These are phyloP conservation scores for Parotia lawesii DNA, from an alignment of 2,113 vertebrate species.

Conservation along the genomic window DNA sequence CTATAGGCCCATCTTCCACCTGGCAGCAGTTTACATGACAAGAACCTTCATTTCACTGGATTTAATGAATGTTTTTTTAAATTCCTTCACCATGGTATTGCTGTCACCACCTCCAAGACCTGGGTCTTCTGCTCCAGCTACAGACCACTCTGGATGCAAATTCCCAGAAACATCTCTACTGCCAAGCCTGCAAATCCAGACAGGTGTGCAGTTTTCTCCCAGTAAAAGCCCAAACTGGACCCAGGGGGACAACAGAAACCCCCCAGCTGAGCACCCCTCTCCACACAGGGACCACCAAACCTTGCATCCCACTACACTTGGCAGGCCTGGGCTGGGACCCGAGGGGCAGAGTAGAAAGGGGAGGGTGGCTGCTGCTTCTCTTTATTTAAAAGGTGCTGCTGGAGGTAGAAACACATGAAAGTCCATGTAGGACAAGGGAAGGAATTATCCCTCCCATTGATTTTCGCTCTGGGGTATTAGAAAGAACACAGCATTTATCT, in stretches of 20 bases:
- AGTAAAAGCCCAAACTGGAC: neutral
- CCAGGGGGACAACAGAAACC: neutral
- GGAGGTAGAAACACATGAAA: slow-evolving; percentile 63
- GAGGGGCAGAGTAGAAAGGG: neutral
- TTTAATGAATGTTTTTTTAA: neutral
- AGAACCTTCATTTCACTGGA: neutral
- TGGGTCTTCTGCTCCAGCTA: neutral
- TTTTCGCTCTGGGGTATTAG: slow-evolving; percentile 96
- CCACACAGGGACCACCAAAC: neutral
- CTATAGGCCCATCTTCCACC: neutral
- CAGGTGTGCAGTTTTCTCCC: neutral
- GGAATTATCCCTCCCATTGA: slow-evolving; percentile 95
- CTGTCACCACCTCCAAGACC: neutral
- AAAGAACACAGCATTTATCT: slow-evolving; percentile 91
- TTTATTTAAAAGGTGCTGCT: slow-evolving; percentile 48
- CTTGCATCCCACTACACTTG: neutral
- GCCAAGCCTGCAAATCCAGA: neutral
- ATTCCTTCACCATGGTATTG: neutral
- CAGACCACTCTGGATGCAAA: fast-evolving
- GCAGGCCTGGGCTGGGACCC: neutral
- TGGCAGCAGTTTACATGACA: neutral
- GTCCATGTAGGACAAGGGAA: slow-evolving; percentile 77
- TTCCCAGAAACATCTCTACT: neutral
- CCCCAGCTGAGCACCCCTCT: neutral
- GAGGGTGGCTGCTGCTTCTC: neutral